These are phyloP conservation scores for Anastatus disparis DNA, from an alignment of 1,140 invertebrate genomes.

Conservation along the genomic window DNA sequence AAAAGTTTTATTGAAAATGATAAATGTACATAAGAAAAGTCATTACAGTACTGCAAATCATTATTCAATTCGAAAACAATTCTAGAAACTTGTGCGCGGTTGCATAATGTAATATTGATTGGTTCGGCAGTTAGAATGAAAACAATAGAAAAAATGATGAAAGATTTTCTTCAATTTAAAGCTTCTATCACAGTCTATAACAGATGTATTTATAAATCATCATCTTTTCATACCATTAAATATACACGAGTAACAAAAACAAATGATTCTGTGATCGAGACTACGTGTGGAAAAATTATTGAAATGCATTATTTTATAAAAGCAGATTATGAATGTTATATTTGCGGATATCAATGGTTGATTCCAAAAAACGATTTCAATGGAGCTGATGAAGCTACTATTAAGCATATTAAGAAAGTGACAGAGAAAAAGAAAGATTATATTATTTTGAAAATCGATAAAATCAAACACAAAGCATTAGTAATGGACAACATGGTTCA, in stretches of 20 bases:
- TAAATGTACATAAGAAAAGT: neutral
- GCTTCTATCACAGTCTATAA: neutral
- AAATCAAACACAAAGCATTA: neutral
- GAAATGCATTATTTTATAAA: too few species aligned
- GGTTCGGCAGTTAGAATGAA: neutral
- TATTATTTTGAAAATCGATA: neutral
- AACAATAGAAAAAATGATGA: neutral
- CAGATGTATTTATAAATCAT: neutral
- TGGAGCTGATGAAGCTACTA: too few species aligned
- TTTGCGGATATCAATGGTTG: too few species aligned
- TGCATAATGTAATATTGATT: neutral
- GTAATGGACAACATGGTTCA: neutral
- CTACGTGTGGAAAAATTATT: too few species aligned
- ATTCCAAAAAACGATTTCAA: too few species aligned
- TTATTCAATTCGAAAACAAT: neutral
- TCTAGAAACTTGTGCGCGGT: neutral
- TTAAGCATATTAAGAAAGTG: neutral
- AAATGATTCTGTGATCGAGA: too few species aligned
- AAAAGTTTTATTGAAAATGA: neutral
- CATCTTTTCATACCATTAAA: neutral
- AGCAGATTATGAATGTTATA: too few species aligned
- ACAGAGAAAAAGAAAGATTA: neutral
- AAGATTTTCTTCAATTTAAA: neutral
- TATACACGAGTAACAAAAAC: neutral
- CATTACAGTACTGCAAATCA: neutral